These are phyloP conservation scores for Beris morrisii DNA, from an alignment of 2,888 invertebrate species.

Conservation along the genomic window DNA sequence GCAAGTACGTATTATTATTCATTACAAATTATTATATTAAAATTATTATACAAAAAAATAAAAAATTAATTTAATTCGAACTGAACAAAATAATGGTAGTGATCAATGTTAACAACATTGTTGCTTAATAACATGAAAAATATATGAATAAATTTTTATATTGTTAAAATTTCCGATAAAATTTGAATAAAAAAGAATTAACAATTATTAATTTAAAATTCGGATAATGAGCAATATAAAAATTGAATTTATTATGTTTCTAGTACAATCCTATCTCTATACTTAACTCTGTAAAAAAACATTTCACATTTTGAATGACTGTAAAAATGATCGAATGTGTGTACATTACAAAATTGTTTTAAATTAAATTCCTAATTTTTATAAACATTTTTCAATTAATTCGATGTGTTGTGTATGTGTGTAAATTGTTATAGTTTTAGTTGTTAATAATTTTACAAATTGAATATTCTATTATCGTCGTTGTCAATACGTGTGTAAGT, in stretches of 20 bases:
- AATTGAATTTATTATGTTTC: not conserved
- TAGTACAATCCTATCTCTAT: slow-evolving; percentile 1
- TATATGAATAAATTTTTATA: no score
- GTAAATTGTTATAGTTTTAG: not conserved
- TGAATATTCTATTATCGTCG: slow-evolving; percentile 2
- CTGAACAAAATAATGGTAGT: no score
- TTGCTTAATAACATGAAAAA: no score
- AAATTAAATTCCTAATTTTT: not conserved
- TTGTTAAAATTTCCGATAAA: no score
- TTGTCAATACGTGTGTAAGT: not conserved
- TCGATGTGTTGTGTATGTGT: not conserved
- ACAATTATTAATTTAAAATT: no score
- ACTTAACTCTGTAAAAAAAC: slow-evolving; percentile 7
- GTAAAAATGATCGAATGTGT: no score
- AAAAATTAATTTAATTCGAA: slow-evolving; percentile 2
- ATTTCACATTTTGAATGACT: slow-evolving; percentile 8
- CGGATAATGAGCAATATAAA: no score
- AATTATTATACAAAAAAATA: slow-evolving; percentile 2
- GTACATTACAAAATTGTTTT: not conserved
- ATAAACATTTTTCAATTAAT: not conserved
- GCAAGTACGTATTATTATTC: slow-evolving; percentile 90
- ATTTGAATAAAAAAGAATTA: no score
- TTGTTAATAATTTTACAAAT: not conserved
- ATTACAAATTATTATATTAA: slow-evolving; percentile 7
- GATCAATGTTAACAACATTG: no score